These are phyloP conservation scores for Steinernema feltiae DNA, from an alignment of 1,140 invertebrate genomes.

Conservation along the genomic window DNA sequence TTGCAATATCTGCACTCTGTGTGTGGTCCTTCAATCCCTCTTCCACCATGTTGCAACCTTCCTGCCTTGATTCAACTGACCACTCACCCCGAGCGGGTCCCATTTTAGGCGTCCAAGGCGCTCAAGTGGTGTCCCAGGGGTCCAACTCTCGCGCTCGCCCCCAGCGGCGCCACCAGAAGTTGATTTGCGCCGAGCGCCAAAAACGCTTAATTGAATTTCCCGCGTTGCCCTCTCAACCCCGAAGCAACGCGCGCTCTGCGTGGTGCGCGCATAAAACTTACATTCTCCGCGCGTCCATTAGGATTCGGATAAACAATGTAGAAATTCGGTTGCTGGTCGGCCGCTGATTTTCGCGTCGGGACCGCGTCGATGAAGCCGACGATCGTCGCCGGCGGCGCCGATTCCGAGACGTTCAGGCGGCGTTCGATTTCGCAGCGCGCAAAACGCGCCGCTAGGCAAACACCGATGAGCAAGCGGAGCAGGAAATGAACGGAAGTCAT, in stretches of 20 bases:
- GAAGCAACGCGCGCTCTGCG: not conserved
- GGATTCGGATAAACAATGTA: not conserved
- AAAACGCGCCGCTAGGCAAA: not conserved
- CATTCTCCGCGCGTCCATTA: slow-evolving; percentile 5
- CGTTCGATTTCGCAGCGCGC: not conserved
- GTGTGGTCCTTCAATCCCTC: too few relatives aligned
- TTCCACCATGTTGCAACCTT: too few relatives aligned
- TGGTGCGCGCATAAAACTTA: not conserved
- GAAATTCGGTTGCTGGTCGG: not conserved
- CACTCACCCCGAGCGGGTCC: not conserved
- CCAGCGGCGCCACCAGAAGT: slow-evolving; percentile 5
- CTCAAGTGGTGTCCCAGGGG: not conserved
- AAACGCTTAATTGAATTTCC: slow-evolving; percentile 11
- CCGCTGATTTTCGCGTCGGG: not conserved
- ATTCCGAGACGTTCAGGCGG: not conserved
- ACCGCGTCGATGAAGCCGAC: not conserved
- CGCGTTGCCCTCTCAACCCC: not conserved
- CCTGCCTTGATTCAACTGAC: too few relatives aligned
- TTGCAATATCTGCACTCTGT: too few relatives aligned
- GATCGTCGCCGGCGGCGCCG: not conserved
- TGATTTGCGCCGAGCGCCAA: slow-evolving; percentile 6
- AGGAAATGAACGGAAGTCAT: not conserved
- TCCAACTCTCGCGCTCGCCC: not conserved
- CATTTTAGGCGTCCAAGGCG: too few relatives aligned
- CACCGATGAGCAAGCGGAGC: not conserved